These are phyloP conservation scores for Cassiopea andromeda DNA, from an alignment of 30 jellyfish, hydroid and myxozoan genomes.

Conservation along the genomic window DNA sequence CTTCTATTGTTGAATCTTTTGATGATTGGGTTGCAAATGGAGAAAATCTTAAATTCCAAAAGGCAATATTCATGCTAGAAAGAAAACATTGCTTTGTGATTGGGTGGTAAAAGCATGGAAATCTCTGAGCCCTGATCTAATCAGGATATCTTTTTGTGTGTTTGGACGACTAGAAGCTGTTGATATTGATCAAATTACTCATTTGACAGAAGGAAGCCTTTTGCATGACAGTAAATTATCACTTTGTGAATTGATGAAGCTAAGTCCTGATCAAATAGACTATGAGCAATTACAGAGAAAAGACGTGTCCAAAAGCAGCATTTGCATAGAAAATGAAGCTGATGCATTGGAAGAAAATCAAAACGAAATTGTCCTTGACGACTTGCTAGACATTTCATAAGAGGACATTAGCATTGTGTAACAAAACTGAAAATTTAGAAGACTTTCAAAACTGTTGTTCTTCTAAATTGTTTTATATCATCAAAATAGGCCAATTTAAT, in stretches of 20 bases:
- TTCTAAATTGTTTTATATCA: neutral
- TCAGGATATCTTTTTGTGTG: neutral
- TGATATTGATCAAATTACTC: neutral
- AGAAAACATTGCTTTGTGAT: neutral
- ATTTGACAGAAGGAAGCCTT: neutral
- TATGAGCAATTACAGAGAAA: neutral
- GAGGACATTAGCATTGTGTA: neutral
- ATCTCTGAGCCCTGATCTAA: neutral
- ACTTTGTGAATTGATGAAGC: neutral
- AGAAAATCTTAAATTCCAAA: neutral
- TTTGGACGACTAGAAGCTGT: neutral
- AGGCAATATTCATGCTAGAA: neutral
- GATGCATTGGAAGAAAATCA: neutral
- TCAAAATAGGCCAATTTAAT: neutral
- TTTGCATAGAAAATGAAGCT: neutral
- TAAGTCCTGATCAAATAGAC: neutral
- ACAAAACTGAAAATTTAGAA: neutral
- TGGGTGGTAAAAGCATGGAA: neutral
- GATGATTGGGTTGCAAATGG: neutral
- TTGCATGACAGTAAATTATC: neutral
- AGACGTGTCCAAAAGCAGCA: neutral
- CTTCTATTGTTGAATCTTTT: neutral
- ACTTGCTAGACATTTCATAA: neutral
- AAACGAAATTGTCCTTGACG: neutral
- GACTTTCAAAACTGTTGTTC: neutral